Percentiles rank a stretch among this genome's conserved stretches.
Conservation (phyloP, 2,113 vertebrate species). For the Panurus biarmicus region DNA sequence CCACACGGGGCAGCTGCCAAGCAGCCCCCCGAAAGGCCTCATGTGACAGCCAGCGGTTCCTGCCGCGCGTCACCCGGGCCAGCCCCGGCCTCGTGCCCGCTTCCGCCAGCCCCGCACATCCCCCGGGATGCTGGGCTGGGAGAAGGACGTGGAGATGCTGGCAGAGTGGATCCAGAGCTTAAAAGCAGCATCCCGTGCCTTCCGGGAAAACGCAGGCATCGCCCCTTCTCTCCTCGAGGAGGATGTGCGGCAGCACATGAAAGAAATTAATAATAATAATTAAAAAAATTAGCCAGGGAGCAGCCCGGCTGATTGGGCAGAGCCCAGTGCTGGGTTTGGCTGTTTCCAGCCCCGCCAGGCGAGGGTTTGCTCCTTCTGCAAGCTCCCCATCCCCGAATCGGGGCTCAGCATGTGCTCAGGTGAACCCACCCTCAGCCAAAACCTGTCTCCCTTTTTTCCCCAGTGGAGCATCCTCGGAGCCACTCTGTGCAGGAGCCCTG, state of each 20-base stretch:
- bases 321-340: rapidly evolving
- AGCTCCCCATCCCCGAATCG: rapidly evolving
- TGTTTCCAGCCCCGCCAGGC: neutral
- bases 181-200: neutral
- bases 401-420: rapidly evolving
- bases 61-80: neutral
- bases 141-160: neutral
- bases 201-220: rapidly evolving
- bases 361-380: neutral
- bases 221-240: neutral
- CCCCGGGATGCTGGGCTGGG: neutral
- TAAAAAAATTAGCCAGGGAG: neutral
- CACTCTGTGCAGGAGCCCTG: rapidly evolving
- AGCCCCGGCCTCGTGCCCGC: neutral
- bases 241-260: neutral
- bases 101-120: neutral
- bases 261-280: neutral
- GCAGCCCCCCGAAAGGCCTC: neutral
- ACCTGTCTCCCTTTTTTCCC: neutral
- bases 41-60: conserved; percentile 5
- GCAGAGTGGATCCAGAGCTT: rapidly evolving
- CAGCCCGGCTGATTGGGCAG: neutral
- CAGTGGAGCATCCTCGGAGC: neutral
- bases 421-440: neutral
- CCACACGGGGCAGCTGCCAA: neutral